Percentiles rank a stretch among this genome's conserved stretches.
phyloP scores from a whole-genome alignment of 2,113 vertebrate genomes.

The Pomatorhinus ruficollis region DNA sequence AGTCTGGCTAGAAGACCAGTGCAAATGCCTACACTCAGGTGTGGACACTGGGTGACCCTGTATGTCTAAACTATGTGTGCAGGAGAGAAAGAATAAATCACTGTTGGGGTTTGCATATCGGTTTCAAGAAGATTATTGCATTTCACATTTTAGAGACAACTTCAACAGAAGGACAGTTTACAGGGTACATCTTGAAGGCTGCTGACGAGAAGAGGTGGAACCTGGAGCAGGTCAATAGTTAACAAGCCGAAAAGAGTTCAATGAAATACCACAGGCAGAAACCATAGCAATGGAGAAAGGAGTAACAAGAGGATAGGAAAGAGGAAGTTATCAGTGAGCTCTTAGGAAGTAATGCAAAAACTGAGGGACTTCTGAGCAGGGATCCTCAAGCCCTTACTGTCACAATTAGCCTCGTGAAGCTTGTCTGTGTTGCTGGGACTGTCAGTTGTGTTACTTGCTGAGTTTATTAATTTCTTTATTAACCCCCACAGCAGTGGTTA shows the following conservation, averaged over 20 bases:
- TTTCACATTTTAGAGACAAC: conserved; percentile 18
- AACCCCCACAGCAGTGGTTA: not conserved
- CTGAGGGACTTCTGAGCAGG: not conserved
- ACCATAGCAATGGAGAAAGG: not conserved
- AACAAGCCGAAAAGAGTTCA: not conserved
- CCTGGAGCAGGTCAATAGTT: not conserved
- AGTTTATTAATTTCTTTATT: conserved; percentile 7
- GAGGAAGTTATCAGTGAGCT: not conserved
- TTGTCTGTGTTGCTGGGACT: not conserved
- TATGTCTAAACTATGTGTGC: not conserved
- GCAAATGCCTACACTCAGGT: not conserved
- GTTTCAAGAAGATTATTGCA: not conserved
- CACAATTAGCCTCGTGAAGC: not conserved
- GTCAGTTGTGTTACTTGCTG: not conserved
- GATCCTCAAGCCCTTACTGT: not conserved
- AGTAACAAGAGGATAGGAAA: not conserved
- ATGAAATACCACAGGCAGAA: not conserved
- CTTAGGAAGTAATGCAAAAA: not conserved
- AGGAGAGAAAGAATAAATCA: not conserved
- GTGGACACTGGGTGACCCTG: not conserved
- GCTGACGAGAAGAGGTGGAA: not conserved
- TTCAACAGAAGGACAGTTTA: not conserved
- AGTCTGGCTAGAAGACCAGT: not conserved
- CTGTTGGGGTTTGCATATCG: not conserved
- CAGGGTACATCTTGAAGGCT: not conserved